Percentiles rank a stretch among this genome's conserved stretches.
phyloP scores from a whole-genome alignment of 2,888 invertebrate genomes.

The Drosophila koepferae region DNA sequence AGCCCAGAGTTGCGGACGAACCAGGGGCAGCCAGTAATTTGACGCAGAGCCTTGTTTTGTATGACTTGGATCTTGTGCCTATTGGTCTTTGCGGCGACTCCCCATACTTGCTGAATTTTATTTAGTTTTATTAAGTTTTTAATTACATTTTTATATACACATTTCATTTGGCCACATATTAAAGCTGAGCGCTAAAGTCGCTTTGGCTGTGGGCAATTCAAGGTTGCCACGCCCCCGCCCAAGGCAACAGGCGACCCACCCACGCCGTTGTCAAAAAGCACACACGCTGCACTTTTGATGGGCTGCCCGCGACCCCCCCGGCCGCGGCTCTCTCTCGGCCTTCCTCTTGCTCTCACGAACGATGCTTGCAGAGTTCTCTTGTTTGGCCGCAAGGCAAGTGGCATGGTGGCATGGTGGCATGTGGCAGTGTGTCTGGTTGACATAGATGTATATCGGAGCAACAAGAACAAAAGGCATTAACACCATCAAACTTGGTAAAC shows the following conservation, averaged over 20 bases:
- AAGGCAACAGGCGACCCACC: neutral
- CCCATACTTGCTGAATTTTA: no score
- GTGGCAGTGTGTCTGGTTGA: slow-evolving; percentile 46
- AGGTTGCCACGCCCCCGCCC: slow-evolving; percentile 34
- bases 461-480: slow-evolving; percentile 68
- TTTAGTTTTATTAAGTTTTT: slow-evolving; percentile 39
- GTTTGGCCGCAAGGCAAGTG: slow-evolving; percentile 25
- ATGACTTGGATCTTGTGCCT: no score
- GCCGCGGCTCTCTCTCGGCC: no score
- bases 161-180: slow-evolving; percentile 26
- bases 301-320: slow-evolving; percentile 15
- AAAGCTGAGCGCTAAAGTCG: slow-evolving; percentile 26
- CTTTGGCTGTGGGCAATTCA: slow-evolving; percentile 26
- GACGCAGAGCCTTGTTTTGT: no score
- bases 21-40: no score
- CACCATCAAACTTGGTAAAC: slow-evolving; percentile 81
- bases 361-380: neutral
- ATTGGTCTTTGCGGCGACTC: no score
- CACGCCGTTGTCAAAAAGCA: slow-evolving; percentile 25
- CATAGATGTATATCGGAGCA: slow-evolving; percentile 59
- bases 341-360: neutral
- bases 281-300: slow-evolving; percentile 67
- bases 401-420: slow-evolving; percentile 7
- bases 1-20: no score
- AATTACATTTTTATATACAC: slow-evolving; percentile 60